These are phyloP conservation scores for Australoheros facetus DNA, from an alignment of 2,797 vertebrate species.

Conservation along the genomic window DNA sequence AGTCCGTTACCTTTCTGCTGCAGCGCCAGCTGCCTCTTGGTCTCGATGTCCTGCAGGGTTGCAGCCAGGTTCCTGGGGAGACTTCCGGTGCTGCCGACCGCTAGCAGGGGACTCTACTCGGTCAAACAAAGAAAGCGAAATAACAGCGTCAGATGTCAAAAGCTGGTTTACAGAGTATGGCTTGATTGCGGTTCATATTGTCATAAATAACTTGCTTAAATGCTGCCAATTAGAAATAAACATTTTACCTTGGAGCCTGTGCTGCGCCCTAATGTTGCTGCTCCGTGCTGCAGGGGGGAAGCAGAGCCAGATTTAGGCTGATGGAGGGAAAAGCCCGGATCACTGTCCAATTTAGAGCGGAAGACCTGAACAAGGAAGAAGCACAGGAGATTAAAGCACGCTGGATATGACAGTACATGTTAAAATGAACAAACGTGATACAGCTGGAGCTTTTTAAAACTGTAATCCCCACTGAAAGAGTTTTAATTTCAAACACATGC, in stretches of 20 bases:
- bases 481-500: neutral
- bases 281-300: conserved; percentile 84
- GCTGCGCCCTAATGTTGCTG: conserved; percentile 87
- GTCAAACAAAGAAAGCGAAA: conserved; percentile 10
- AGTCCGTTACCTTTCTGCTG: conserved; percentile 91
- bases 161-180: no score
- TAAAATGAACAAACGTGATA: neutral
- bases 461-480: conserved; percentile 6
- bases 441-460: neutral
- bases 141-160: no score
- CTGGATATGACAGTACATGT: fast-evolving
- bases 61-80: conserved; percentile 90
- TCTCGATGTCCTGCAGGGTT: conserved; percentile 94
- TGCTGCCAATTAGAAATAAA: neutral
- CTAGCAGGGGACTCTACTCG: conserved; percentile 80
- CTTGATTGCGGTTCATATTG: neutral
- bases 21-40: conserved; percentile 92
- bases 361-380: conserved; percentile 81
- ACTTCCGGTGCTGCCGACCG: conserved; percentile 84
- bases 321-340: conserved; percentile 71
- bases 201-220: neutral
- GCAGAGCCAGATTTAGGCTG: conserved; percentile 79
- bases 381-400: neutral
- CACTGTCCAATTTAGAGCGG: conserved; percentile 87
- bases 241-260: conserved; percentile 84